Evolutionary conservation across 2,113 vertebrate genomes (phyloP).

Genomic region (Pardalotus punctatus): DNA sequence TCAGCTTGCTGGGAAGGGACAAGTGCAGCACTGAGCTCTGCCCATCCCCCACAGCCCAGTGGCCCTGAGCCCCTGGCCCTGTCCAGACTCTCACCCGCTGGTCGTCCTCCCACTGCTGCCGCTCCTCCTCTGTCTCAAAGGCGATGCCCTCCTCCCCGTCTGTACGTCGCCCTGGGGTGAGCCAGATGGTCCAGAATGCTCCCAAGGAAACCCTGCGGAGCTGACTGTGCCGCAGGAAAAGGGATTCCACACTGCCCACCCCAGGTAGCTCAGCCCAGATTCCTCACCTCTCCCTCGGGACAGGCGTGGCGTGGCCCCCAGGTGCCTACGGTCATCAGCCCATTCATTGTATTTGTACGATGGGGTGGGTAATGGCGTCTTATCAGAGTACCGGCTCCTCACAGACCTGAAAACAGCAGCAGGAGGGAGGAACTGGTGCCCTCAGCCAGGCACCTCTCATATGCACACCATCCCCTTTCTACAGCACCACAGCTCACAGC

Average conservation of each 20-base stretch:
- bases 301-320: constrained; percentile 90
- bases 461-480: rapidly evolving
- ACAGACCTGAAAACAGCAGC: constrained; percentile 77
- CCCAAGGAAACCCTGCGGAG: background rate
- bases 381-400: constrained; percentile 83
- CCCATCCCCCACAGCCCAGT: rapidly evolving
- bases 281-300: constrained; percentile 90
- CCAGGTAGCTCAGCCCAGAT: background rate
- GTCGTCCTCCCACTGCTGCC: constrained; percentile 95
- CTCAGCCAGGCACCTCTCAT: rapidly evolving
- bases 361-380: constrained; percentile 90
- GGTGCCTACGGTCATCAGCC: constrained; percentile 90
- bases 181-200: background rate
- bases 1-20: constrained; percentile 87
- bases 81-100: constrained; percentile 79
- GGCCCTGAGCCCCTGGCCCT: background rate
- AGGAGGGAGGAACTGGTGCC: rapidly evolving
- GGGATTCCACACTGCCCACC: rapidly evolving
- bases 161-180: constrained; percentile 75
- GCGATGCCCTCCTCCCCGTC: constrained; percentile 84
- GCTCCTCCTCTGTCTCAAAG: constrained; percentile 90
- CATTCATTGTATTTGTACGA: constrained; percentile 98
- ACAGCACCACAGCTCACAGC: background rate
- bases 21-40: background rate
- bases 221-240: background rate